A percentile compares a stretch with the other conserved stretches of the same genome.
Conservation (phyloP, 2,113 vertebrate species). For the Oncorhynchus gorbuscha region DNA sequence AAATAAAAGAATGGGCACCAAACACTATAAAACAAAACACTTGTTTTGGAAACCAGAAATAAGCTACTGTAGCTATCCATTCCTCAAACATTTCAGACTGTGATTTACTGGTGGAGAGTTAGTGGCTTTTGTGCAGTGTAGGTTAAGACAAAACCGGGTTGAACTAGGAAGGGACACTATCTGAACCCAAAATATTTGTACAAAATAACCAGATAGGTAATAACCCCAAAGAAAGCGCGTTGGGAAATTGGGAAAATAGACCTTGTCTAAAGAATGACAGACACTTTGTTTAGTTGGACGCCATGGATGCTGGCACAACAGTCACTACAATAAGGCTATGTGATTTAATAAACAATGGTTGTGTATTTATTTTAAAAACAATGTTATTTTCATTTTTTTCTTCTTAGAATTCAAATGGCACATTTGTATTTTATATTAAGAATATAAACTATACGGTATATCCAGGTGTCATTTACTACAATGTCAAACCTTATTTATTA, state of each 20-base stretch:
- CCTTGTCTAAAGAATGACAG: constrained; percentile 52
- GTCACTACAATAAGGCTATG: constrained; percentile 33
- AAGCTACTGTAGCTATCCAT: constrained; percentile 35
- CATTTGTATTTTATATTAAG: constrained; percentile 41
- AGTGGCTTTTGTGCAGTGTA: neutral
- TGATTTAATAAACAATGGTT: constrained; percentile 51
- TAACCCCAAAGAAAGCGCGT: constrained; percentile 39
- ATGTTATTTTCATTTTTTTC: constrained; percentile 18
- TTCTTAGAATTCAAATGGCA: constrained; percentile 45
- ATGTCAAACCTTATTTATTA: constrained; percentile 22
- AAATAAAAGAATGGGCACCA: neutral
- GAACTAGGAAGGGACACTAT: constrained; percentile 12
- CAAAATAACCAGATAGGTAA: constrained; percentile 44
- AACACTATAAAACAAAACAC: constrained; percentile 25
- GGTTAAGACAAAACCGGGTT: neutral
- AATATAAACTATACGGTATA: constrained; percentile 13
- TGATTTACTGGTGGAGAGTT: neutral
- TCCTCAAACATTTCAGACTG: neutral
- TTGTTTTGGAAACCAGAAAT: constrained; percentile 39
- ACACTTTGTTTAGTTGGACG: constrained; percentile 43
- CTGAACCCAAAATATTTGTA: constrained; percentile 57
- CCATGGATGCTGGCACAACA: constrained; percentile 67
- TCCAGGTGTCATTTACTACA: constrained; percentile 23
- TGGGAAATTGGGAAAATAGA: constrained; percentile 61
- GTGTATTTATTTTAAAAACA: constrained; percentile 22